Evolutionary conservation across 2,888 invertebrate species (phyloP), one percentile per base, ranked within the genome.

Genomic region (Pelosia muscerda): DNA sequence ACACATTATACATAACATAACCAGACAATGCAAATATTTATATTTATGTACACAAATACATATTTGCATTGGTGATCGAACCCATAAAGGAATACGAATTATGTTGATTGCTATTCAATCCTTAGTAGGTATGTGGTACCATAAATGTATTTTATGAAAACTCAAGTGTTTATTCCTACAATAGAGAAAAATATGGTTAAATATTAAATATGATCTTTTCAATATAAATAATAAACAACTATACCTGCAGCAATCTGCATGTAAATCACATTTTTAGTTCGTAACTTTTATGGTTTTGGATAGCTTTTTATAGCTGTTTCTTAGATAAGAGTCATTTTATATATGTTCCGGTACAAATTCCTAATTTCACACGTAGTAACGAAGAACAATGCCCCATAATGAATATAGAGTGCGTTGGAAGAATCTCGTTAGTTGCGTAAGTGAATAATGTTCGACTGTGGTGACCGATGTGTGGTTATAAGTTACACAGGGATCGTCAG

Each of bases 391-490:
- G 79, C 81, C 60, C 67, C 65, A 76, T 83, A 86, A 87, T 83
- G 86, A 86, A 85, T 82, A 79, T 81, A 72, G 75, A 84, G 82
- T 81, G 70, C 70, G 72, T 74, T 76, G 77, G 83, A 76, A 78
- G 79, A 74, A 83, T 78, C 84, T 86, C 86, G 87, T 90, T 89
- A 88, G 83, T 76, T 71, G 78, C 68, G 70, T 61, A 70, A 79
- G 84, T 87, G 86, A 85, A 83, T 86, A 85, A 88, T 88, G 82
- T 75, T 73, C 66, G 68, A 68, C 77, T 77, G 80, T 72, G 69
- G 84, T 85, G 87, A 90, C 84, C 83, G 85, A 88, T 86, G 85
- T 71, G 76, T 72, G 63, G 81, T 81, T 79, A 88, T 90, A 81
- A 68, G 79, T 87, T 76, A 83, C 34, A 31, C 73, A 42, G 66